Conservation (phyloP, 2,113 vertebrate genomes). For the Alexandromys fortis region DNA sequence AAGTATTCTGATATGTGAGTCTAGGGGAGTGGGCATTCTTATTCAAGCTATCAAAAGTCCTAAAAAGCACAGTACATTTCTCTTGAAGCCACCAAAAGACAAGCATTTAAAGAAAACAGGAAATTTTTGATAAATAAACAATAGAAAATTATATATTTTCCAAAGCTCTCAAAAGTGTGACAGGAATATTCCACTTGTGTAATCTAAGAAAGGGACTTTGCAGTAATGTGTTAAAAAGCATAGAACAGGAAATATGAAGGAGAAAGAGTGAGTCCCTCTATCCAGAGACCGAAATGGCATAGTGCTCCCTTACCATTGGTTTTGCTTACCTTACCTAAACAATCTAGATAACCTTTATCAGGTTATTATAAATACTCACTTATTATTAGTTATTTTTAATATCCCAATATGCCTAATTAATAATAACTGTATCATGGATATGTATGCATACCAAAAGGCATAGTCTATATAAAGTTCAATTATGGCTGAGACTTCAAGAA, state of each 20-base stretch:
- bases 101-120: background rate
- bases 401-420: background rate
- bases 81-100: background rate
- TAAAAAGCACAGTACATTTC: background rate
- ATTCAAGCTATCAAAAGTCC: background rate
- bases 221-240: background rate
- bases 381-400: background rate
- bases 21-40: background rate
- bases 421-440: background rate
- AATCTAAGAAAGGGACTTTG: background rate
- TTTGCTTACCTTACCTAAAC: background rate
- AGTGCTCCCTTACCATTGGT: fast-evolving
- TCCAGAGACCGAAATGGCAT: background rate
- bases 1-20: background rate
- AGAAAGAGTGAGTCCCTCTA: background rate
- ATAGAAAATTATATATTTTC: background rate
- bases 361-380: background rate
- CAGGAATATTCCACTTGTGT: background rate
- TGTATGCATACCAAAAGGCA: background rate
- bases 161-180: background rate
- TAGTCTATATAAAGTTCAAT: background rate
- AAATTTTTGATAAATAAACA: background rate
- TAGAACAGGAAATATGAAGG: background rate
- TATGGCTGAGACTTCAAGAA: background rate
- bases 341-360: background rate